Percentiles rank a stretch among this genome's conserved stretches.
phyloP scores from a whole-genome alignment of 2,888 invertebrate species.

The Caenorhabditis zanzibari region DNA sequence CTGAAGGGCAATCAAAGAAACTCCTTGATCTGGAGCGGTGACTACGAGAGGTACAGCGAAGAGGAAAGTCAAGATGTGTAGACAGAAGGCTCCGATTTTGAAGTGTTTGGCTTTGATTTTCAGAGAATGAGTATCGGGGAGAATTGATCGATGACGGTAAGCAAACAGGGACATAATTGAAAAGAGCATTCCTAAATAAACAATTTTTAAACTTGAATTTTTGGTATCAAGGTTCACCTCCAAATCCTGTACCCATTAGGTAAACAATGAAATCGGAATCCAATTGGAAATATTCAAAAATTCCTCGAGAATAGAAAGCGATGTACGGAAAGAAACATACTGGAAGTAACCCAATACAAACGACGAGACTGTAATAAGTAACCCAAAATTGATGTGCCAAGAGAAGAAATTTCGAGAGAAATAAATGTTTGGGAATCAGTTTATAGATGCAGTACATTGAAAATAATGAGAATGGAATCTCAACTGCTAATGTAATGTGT shows the following conservation, averaged over 20 bases:
- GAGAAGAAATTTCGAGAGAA: constrained; percentile 11
- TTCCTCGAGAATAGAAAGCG: constrained; percentile 16
- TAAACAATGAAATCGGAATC: neutral
- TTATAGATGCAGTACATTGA: constrained; percentile 36
- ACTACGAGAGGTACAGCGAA: constrained; percentile 11
- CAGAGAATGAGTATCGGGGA: constrained; percentile 8
- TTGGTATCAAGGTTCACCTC: constrained; percentile 9
- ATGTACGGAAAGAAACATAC: constrained; percentile 43
- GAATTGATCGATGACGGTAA: constrained; percentile 31
- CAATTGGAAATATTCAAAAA: constrained; percentile 24
- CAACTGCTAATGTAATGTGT: neutral
- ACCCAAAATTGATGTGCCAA: constrained; percentile 34
- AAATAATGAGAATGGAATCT: constrained; percentile 9
- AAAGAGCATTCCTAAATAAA: constrained; percentile 24
- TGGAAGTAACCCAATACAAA: constrained; percentile 15
- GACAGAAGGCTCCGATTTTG: neutral
- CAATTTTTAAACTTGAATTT: no score
- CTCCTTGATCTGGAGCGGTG: neutral
- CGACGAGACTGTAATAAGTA: constrained; percentile 9
- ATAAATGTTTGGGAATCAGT: constrained; percentile 24
- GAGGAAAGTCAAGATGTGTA: constrained; percentile 13
- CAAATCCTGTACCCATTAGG: constrained; percentile 19
- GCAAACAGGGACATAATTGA: constrained; percentile 39
- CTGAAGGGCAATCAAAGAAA: constrained; percentile 1
- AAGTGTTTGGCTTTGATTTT: constrained; percentile 5